phyloP scores from a whole-genome alignment of 2,113 vertebrate species.

The Zosterops borbonicus region DNA sequence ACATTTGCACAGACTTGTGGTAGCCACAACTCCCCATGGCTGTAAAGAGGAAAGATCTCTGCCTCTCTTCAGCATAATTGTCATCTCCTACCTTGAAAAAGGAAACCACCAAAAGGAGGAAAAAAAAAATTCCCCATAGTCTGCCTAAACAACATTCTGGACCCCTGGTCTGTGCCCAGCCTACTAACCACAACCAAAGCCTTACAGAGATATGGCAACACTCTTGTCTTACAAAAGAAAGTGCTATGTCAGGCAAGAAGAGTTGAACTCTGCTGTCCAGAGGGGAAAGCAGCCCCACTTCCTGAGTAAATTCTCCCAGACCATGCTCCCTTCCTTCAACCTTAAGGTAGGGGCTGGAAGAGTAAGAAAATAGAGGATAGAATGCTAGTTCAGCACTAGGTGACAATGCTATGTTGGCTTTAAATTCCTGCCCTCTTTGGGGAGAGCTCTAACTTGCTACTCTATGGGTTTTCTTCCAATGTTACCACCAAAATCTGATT shows the following conservation, averaged over 20 bases:
- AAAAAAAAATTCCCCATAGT: neutral
- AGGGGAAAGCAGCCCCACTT: neutral
- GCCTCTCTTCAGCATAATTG: neutral
- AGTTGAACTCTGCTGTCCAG: neutral
- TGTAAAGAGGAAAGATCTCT: neutral
- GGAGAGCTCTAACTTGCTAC: neutral
- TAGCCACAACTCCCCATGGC: neutral
- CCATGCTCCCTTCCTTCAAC: neutral
- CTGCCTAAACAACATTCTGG: neutral
- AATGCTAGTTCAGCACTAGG: neutral
- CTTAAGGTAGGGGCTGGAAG: neutral
- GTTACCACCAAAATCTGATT: neutral
- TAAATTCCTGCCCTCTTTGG: neutral
- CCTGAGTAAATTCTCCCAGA: neutral
- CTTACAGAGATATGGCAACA: neutral
- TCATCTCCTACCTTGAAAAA: neutral
- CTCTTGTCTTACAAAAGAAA: neutral
- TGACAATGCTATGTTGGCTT: neutral
- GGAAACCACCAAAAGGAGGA: neutral
- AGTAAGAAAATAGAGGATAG: neutral
- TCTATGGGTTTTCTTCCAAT: neutral
- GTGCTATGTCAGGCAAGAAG: neutral
- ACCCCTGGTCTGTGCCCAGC: neutral
- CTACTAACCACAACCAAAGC: neutral
- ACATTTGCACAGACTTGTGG: neutral